phyloP scores from a whole-genome alignment of 2,888 invertebrate species.

The Physocephala rufipes region DNA sequence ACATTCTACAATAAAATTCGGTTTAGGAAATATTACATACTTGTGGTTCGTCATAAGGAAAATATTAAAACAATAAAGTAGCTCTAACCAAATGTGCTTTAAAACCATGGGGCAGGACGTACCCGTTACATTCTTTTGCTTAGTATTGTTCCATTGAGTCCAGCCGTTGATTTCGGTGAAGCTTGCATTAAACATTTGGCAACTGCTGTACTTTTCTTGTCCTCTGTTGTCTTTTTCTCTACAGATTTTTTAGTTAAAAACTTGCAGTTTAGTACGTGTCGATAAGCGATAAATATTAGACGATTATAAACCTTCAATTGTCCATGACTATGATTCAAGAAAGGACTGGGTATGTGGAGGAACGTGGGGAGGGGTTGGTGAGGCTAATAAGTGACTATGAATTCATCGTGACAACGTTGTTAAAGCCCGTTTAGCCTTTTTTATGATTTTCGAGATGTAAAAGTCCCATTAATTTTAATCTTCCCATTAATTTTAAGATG shows the following conservation, averaged over 20 bases:
- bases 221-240: slow-evolving; percentile 61
- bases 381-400: no score
- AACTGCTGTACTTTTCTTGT: slow-evolving; percentile 63
- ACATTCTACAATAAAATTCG: slow-evolving; percentile 63
- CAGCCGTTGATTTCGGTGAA: slow-evolving; percentile 57
- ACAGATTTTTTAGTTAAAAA: neutral
- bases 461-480: no score
- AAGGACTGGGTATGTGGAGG: no score
- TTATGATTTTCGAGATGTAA: no score
- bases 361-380: neutral
- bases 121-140: slow-evolving; percentile 52
- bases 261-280: neutral
- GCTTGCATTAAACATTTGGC: slow-evolving; percentile 66
- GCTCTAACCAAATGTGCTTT: slow-evolving; percentile 26
- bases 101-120: neutral
- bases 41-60: slow-evolving; percentile 21
- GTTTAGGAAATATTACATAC: slow-evolving; percentile 32
- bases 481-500: no score
- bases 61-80: slow-evolving; percentile 36
- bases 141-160: slow-evolving; percentile 52
- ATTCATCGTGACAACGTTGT: no score
- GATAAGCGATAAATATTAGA: neutral
- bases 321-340: neutral
- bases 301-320: neutral
- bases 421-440: no score